Conservation (phyloP, 2,888 invertebrate species). For the Standfussiana lucernea region DNA sequence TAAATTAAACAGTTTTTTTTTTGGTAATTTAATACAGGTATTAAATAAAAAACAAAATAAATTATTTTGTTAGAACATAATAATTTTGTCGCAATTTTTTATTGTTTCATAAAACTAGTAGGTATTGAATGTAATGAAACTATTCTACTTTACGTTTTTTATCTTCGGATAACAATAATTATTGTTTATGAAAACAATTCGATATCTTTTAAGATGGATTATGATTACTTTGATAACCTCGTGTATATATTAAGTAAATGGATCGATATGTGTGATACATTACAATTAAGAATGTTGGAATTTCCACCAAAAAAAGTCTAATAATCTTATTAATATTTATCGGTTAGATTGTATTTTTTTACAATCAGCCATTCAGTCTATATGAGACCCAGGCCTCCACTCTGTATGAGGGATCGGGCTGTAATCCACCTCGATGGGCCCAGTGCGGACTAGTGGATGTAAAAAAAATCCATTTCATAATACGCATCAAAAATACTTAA, state of each 20-base stretch:
- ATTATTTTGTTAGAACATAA: not conserved
- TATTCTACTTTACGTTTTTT: not conserved
- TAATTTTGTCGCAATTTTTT: not conserved
- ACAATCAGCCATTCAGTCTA: not conserved
- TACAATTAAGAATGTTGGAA: not conserved
- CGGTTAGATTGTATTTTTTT: not conserved
- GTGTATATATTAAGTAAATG: not conserved
- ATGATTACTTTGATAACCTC: slow-evolving; percentile 43
- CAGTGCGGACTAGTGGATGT: not conserved
- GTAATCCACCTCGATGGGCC: not conserved
- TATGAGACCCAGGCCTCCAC: not conserved
- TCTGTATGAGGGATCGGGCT: not conserved
- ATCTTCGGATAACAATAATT: slow-evolving; percentile 16
- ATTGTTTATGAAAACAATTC: not conserved
- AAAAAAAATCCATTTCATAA: not conserved
- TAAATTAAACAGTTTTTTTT: not conserved
- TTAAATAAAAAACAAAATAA: no score
- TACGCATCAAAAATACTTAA: not conserved
- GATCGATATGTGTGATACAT: slow-evolving; percentile 10
- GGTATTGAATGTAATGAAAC: not conserved
- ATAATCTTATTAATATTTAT: not conserved
- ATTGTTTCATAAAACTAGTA: not conserved
- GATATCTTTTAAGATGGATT: slow-evolving; percentile 39
- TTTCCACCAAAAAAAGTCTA: not conserved
- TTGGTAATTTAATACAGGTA: slow-evolving; percentile 22